A percentile compares a stretch with the other conserved stretches of the same genome.
These are phyloP conservation scores for Charanyca ferruginea DNA, from an alignment of 2,888 invertebrate genomes.

Conservation along the genomic window DNA sequence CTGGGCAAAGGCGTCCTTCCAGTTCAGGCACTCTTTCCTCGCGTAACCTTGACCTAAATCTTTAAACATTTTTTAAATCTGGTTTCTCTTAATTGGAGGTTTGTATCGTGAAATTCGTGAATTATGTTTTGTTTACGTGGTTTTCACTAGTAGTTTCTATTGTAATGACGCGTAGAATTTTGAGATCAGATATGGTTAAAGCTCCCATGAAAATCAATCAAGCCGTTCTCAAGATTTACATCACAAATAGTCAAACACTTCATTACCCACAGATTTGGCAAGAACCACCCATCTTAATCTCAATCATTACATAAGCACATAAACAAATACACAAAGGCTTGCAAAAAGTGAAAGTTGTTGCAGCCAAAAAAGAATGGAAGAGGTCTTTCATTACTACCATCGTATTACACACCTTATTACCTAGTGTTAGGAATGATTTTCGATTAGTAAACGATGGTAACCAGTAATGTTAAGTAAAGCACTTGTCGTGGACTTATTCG, in stretches of 20 bases:
- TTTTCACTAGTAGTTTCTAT: background rate
- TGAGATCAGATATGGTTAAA: background rate
- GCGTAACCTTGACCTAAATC: no score
- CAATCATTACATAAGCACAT: conserved; percentile 57
- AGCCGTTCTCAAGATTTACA: background rate
- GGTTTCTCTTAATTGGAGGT: no score
- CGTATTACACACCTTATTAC: conserved; percentile 34
- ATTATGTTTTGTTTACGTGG: no score
- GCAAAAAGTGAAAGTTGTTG: conserved; percentile 64
- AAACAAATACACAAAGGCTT: conserved; percentile 48
- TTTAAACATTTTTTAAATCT: no score
- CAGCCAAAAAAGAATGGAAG: conserved; percentile 57
- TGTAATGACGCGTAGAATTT: background rate
- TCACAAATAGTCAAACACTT: background rate
- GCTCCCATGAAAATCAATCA: background rate
- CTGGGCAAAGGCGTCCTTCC: background rate
- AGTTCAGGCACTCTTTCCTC: no score
- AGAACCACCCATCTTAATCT: conserved; percentile 29
- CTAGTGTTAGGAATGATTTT: conserved; percentile 11
- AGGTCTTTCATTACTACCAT: conserved; percentile 6
- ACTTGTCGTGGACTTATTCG: conserved; percentile 54
- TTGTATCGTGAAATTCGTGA: no score
- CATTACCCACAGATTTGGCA: conserved; percentile 14
- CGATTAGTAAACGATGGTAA: conserved; percentile 14
- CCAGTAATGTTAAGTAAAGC: conserved; percentile 56